Percentiles rank a stretch among this genome's conserved stretches.
phyloP scores from a whole-genome alignment of 2,797 vertebrate genomes.

The Chaenodraco wilsoni region DNA sequence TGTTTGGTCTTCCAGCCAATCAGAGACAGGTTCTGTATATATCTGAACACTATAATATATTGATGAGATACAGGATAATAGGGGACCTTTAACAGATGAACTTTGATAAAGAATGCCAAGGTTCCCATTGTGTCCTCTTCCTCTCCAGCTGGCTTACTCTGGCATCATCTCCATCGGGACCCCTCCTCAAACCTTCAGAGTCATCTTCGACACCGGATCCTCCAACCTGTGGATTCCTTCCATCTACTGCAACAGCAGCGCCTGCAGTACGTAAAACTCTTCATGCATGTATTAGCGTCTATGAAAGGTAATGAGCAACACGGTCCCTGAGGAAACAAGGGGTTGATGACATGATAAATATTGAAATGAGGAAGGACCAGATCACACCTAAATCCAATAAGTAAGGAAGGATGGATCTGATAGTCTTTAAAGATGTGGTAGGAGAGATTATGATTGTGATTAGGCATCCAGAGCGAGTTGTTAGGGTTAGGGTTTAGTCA shows the following conservation, averaged over 20 bases:
- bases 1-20: too few relatives aligned
- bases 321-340: not conserved
- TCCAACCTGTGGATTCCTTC: conserved; percentile 74
- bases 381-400: not conserved
- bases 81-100: not conserved
- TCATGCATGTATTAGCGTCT: not conserved
- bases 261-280: conserved; percentile 56
- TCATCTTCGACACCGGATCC: conserved; percentile 69
- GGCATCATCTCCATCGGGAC: conserved; percentile 69
- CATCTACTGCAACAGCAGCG: conserved; percentile 60
- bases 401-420: not conserved
- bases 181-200: conserved; percentile 70
- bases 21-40: too few relatives aligned
- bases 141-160: conserved; percentile 62
- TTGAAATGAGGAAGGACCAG: not conserved
- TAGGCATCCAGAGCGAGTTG: too few relatives aligned
- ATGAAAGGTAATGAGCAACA: not conserved
- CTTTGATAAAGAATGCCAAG: not conserved
- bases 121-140: not conserved
- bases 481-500: too few relatives aligned
- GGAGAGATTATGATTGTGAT: too few relatives aligned
- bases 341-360: not conserved
- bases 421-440: not conserved
- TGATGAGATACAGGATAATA: too few relatives aligned
- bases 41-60: too few relatives aligned